Evolutionary conservation across 2,797 vertebrate genomes (phyloP), one percentile per base, ranked within the genome.

Genomic region (Astyanax mexicanus): DNA sequence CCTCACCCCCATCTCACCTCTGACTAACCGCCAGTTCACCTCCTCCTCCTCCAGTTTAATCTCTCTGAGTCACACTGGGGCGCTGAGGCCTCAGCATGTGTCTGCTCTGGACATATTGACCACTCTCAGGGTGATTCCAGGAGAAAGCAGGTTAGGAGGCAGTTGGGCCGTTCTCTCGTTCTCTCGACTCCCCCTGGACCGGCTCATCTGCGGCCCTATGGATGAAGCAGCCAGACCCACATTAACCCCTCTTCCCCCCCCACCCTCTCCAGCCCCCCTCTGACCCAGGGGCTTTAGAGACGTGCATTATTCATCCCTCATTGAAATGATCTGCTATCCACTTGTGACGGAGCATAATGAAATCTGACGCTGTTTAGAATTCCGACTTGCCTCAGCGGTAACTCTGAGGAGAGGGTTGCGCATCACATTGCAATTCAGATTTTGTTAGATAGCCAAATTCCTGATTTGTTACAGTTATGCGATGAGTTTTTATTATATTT

Each of bases 281-380:
- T 21, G 3, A 71, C 55, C 78, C 75, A 51, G 69, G 65, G 74
- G 77, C 51, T 72, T 40, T 42, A 57, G 60, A 68, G 65, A 35
- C 11, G 44, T 76, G 75, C 71, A 78, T 85, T 79, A 83, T 83
- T 85, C 74, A 85, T 83, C 58, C 49, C 23, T 51, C 71, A 57
- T 65, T 80, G 65, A 73, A 81, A 80, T 78, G 54, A 83, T 81
- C 80, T 61, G 75, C 75, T 69, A 70, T 80, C 72, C 74, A 74
- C 29, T 72, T 75, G 68, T 62, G 60, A 83, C 72, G 10, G 67
- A 73, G 80, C 62, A 75, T 75, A 85, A 85, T 80, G 69, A 80
- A 81, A 67, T 64, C 74, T 49, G 77, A 61, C 23, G n/a, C 77
- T 70, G 17, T 80, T 69, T 62, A 71, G 68, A 81, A 73, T 79